These are phyloP conservation scores for Drosophila testacea DNA, from an alignment of 2,888 invertebrate species.

Conservation along the genomic window DNA sequence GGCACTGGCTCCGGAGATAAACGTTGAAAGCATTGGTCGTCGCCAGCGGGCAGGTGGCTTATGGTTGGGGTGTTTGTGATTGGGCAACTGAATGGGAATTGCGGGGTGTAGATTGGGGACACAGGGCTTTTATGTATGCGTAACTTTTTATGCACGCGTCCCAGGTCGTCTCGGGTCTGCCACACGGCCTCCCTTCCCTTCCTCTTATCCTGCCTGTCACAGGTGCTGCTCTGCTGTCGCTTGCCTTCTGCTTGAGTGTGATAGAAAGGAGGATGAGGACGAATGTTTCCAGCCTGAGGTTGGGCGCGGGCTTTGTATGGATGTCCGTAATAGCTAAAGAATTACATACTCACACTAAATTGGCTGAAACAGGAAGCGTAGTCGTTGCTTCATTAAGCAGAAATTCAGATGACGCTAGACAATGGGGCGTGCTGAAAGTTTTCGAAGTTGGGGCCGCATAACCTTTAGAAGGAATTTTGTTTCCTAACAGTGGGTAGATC, in stretches of 20 bases:
- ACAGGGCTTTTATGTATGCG: constrained; percentile 64
- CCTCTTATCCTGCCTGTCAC: constrained; percentile 53
- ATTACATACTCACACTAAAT: constrained; percentile 84
- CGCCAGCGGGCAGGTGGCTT: constrained; percentile 65
- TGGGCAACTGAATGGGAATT: constrained; percentile 44
- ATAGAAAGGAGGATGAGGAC: no score
- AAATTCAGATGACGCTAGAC: constrained; percentile 74
- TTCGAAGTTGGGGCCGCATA: constrained; percentile 1
- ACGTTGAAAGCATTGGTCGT: constrained; percentile 65
- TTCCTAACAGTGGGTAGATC: constrained; percentile 12
- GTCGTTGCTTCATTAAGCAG: constrained; percentile 83
- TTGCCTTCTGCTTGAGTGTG: constrained; percentile 3
- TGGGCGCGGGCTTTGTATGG: constrained; percentile 35
- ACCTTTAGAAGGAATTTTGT: constrained; percentile 10
- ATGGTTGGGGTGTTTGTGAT: constrained; percentile 60
- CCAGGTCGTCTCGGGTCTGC: constrained; percentile 37
- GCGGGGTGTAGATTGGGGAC: neutral
- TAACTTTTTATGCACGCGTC: constrained; percentile 73
- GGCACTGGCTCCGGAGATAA: constrained; percentile 63
- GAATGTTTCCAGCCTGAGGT: constrained; percentile 9
- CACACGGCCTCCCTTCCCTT: constrained; percentile 6
- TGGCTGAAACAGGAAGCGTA: constrained; percentile 83
- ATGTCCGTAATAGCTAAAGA: constrained; percentile 83
- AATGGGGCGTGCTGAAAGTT: constrained; percentile 34
- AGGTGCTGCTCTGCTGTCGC: constrained; percentile 56